Conservation (phyloP, 2,888 invertebrate species). For the Agrotis segetum region DNA sequence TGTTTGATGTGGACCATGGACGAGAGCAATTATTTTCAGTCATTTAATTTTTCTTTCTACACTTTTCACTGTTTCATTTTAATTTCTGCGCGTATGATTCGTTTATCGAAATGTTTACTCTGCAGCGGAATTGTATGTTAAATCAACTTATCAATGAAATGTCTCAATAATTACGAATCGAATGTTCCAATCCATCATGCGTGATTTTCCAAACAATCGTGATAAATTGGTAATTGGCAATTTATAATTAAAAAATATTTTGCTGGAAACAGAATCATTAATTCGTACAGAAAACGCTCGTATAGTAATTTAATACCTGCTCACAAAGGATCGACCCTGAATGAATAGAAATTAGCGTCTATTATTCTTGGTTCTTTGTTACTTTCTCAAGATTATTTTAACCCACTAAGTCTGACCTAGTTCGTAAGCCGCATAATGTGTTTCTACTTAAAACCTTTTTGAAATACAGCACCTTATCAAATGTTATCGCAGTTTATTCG, state of each 20-base stretch:
- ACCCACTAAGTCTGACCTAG: constrained; percentile 31
- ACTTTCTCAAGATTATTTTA: constrained; percentile 33
- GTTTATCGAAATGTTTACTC: constrained; percentile 16
- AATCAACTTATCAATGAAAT: constrained; percentile 24
- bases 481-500: constrained; percentile 51
- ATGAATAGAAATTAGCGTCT: constrained; percentile 3
- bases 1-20: no score
- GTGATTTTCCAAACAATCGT: not conserved
- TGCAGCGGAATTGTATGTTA: constrained; percentile 3
- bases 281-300: constrained; percentile 1
- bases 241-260: constrained; percentile 1
- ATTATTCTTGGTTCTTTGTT: constrained; percentile 6
- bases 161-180: constrained; percentile 6
- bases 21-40: no score
- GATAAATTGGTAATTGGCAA: not conserved
- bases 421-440: constrained; percentile 15
- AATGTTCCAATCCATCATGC: constrained; percentile 2
- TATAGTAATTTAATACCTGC: constrained; percentile 4
- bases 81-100: not conserved
- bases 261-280: not conserved
- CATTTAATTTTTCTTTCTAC: no score
- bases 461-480: constrained; percentile 24
- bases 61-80: no score
- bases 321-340: not conserved
- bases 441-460: constrained; percentile 23